These are phyloP conservation scores for Syritta pipiens DNA, from an alignment of 2,888 invertebrate genomes.

Conservation along the genomic window DNA sequence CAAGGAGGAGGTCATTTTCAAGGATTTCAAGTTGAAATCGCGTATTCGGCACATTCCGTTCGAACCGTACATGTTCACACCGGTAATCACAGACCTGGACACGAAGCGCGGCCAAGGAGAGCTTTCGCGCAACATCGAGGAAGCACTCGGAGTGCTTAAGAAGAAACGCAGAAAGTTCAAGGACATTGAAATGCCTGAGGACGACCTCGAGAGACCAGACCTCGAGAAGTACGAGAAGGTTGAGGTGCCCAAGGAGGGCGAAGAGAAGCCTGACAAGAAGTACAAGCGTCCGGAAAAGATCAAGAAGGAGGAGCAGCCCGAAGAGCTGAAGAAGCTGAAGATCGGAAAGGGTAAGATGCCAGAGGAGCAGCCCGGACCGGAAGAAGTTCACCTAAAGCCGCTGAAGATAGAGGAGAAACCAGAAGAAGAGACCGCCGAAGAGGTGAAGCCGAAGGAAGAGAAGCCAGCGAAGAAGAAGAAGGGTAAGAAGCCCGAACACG, in stretches of 20 bases:
- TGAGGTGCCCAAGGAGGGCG: conserved; percentile 67
- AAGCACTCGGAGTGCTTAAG: conserved; percentile 84
- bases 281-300: conserved; percentile 75
- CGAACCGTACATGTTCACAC: conserved; percentile 81
- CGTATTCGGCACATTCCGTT: conserved; percentile 84
- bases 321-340: conserved; percentile 73
- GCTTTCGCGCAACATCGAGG: conserved; percentile 85
- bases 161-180: conserved; percentile 82
- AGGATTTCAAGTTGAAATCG: conserved; percentile 86
- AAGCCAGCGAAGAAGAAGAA: conserved; percentile 71
- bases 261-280: conserved; percentile 76
- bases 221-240: conserved; percentile 71
- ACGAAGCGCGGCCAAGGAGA: conserved; percentile 83
- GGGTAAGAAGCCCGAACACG: conserved; percentile 69
- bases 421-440: conserved; percentile 38
- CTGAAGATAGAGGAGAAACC: conserved; percentile 63
- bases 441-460: conserved; percentile 65
- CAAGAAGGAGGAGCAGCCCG: conserved; percentile 69
- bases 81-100: conserved; percentile 74
- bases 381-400: conserved; percentile 76
- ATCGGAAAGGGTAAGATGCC: conserved; percentile 76
- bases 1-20: conserved; percentile 81
- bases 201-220: conserved; percentile 81
- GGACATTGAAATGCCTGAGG: conserved; percentile 81
- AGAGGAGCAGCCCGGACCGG: conserved; percentile 73